A percentile compares a stretch with the other conserved stretches of the same genome.
These are phyloP conservation scores for Emydocephalus ijimae DNA, from an alignment of 2,113 vertebrate genomes.

Conservation along the genomic window DNA sequence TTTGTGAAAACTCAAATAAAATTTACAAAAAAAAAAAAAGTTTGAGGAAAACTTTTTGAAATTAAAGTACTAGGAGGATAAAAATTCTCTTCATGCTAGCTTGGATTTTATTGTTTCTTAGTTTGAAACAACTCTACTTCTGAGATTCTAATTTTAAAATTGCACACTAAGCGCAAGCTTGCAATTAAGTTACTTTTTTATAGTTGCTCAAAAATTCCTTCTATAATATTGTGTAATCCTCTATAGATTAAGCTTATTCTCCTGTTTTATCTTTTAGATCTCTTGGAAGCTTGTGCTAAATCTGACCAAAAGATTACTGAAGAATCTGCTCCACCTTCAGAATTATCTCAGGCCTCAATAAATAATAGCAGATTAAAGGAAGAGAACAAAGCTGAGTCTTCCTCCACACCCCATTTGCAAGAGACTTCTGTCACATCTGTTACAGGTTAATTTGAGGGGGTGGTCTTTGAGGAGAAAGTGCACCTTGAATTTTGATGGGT, in stretches of 20 bases:
- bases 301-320: slow-evolving; percentile 59
- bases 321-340: slow-evolving; percentile 51
- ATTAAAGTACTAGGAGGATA: neutral
- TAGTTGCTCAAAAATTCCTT: neutral
- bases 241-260: neutral
- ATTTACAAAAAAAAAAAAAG: neutral
- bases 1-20: no score
- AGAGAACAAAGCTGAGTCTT: slow-evolving; percentile 62
- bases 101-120: neutral
- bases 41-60: neutral
- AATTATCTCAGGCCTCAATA: slow-evolving; percentile 39
- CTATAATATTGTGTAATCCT: neutral
- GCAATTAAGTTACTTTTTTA: neutral
- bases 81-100: neutral
- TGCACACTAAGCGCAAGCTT: neutral
- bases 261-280: slow-evolving; percentile 52
- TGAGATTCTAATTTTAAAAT: neutral
- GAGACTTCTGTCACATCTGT: slow-evolving; percentile 57
- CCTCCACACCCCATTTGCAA: slow-evolving; percentile 49
- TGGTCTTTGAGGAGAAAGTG: neutral
- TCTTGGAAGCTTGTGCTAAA: slow-evolving; percentile 58
- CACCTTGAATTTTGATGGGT: neutral
- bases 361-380: slow-evolving; percentile 56
- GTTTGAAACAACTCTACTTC: neutral
- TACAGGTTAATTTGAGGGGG: slow-evolving; percentile 58